Percentiles rank a stretch among this genome's conserved stretches.
phyloP scores from a whole-genome alignment of 2,113 vertebrate species.

The Cephalophus harveyi region DNA sequence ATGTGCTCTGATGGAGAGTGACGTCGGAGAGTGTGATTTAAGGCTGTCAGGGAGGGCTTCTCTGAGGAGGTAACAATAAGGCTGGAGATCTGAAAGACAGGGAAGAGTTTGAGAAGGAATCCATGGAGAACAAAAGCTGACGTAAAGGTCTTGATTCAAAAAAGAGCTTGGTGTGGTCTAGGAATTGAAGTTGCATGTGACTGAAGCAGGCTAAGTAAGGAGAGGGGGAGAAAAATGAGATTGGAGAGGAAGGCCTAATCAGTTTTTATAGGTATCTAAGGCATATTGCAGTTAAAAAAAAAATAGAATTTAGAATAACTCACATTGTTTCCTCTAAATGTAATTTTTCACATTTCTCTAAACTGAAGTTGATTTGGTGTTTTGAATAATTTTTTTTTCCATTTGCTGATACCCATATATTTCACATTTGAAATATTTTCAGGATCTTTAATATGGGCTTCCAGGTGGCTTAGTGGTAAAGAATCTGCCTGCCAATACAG shows the following conservation, averaged over 20 bases:
- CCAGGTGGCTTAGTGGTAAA: background rate
- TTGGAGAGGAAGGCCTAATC: background rate
- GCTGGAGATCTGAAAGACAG: background rate
- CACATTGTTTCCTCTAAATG: background rate
- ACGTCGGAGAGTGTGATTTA: background rate
- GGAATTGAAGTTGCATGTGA: background rate
- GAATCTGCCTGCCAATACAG: background rate
- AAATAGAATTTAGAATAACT: background rate
- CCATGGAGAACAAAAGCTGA: background rate
- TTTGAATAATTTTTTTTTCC: constrained; percentile 11
- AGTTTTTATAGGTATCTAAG: background rate
- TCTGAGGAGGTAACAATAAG: background rate
- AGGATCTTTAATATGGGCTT: background rate
- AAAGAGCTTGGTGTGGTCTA: background rate
- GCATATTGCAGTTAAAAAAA: background rate
- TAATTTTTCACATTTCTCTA: constrained; percentile 22
- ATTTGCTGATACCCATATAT: background rate
- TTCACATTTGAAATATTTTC: background rate
- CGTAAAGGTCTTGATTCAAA: background rate
- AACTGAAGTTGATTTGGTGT: background rate
- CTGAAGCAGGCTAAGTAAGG: background rate
- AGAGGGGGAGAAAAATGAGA: background rate
- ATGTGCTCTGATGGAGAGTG: background rate
- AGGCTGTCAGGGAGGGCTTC: background rate
- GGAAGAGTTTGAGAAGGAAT: background rate